phyloP scores from a whole-genome alignment of 2,888 invertebrate genomes.

The Hypercompe scribonia region DNA sequence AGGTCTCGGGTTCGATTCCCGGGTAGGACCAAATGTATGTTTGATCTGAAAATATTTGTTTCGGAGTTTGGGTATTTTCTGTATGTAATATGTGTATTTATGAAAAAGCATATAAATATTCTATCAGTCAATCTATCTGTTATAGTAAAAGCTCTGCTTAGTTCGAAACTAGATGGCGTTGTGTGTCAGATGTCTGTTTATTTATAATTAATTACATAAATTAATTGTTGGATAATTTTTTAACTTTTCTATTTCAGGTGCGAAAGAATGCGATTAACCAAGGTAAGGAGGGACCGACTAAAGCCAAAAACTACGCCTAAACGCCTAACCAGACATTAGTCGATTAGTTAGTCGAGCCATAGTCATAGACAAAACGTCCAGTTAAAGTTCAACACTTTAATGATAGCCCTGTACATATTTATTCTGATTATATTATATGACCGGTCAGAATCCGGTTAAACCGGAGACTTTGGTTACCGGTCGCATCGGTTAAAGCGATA shows the following conservation, averaged over 20 bases:
- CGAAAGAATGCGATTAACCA: conserved; percentile 74
- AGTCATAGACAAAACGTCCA: conserved; percentile 24
- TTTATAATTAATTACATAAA: not conserved
- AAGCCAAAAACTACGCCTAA: conserved; percentile 61
- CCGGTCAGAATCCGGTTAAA: conserved; percentile 17
- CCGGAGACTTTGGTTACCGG: conserved; percentile 8
- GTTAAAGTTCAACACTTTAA: conserved; percentile 19
- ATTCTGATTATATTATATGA: conserved; percentile 2
- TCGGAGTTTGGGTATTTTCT: too few relatives aligned
- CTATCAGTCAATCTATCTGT: too few relatives aligned
- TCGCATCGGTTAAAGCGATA: conserved; percentile 4
- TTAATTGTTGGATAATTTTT: not conserved
- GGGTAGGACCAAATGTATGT: too few relatives aligned
- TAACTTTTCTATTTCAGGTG: conserved; percentile 64
- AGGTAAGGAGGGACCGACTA: conserved; percentile 75
- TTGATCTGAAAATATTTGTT: too few relatives aligned
- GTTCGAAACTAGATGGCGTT: too few relatives aligned
- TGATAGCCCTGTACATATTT: conserved; percentile 19
- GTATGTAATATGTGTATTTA: too few relatives aligned
- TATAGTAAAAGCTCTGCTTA: too few relatives aligned
- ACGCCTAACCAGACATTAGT: conserved; percentile 49
- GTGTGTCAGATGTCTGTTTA: too few relatives aligned
- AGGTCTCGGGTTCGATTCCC: too few relatives aligned
- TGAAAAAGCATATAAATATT: too few relatives aligned
- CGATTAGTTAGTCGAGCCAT: conserved; percentile 13